These are phyloP conservation scores for Macroramphosus scolopax DNA, from an alignment of 2,797 vertebrate species.

Conservation along the genomic window DNA sequence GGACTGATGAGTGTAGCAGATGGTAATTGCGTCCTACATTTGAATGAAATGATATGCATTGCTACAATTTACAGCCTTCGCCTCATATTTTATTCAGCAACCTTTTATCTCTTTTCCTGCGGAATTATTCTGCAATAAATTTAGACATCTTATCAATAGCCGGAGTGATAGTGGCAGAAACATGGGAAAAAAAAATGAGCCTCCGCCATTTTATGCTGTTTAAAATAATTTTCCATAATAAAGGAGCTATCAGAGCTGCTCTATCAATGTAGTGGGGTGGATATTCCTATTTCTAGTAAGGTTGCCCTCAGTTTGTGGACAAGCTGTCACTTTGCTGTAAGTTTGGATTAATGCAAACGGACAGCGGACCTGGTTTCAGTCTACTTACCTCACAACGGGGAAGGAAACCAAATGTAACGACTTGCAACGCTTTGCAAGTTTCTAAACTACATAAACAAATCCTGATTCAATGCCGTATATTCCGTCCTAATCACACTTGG, in stretches of 20 bases:
- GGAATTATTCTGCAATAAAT: conserved; percentile 99
- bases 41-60: conserved; percentile 99
- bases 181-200: conserved; percentile 83
- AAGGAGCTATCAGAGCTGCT: conserved; percentile 89
- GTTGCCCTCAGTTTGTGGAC: conserved; percentile 67
- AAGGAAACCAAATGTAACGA: conserved; percentile 6
- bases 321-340: conserved; percentile 67
- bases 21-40: conserved; percentile 99
- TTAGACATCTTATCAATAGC: conserved; percentile 99
- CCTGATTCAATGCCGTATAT: neutral
- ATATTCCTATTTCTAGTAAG: conserved; percentile 64
- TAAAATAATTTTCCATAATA: conserved; percentile 96
- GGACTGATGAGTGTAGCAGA: conserved; percentile 99
- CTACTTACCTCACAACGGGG: conserved; percentile 38
- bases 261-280: conserved; percentile 70
- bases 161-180: conserved; percentile 92
- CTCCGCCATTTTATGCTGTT: conserved; percentile 89
- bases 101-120: conserved; percentile 99
- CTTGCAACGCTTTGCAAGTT: conserved; percentile 3
- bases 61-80: conserved; percentile 99
- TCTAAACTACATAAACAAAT: too few relatives aligned
- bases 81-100: conserved; percentile 99
- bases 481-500: neutral
- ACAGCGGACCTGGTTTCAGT: conserved; percentile 34
- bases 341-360: conserved; percentile 57